Conservation (phyloP, 2,113 vertebrate genomes). For the Melanerpes formicivorus region DNA sequence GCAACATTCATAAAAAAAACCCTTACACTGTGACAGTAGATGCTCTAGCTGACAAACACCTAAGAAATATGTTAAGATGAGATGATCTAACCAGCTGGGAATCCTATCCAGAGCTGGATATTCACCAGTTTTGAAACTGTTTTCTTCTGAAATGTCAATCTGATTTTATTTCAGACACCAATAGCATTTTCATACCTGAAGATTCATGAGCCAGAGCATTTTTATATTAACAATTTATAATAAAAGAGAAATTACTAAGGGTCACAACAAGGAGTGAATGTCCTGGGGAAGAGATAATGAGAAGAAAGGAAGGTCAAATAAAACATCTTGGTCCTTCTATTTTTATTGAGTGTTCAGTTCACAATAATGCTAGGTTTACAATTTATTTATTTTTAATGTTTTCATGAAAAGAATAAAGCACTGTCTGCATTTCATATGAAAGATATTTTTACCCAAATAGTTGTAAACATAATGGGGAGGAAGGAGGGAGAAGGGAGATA, state of each 20-base stretch:
- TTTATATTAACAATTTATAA: conserved; percentile 62
- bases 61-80: not conserved
- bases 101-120: not conserved
- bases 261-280: conserved; percentile 44
- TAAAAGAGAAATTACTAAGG: conserved; percentile 58
- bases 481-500: not conserved
- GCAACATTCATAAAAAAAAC: not conserved
- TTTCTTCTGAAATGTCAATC: conserved; percentile 37
- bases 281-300: conserved; percentile 36
- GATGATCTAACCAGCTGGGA: not conserved
- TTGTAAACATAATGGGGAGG: not conserved
- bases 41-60: not conserved
- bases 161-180: conserved; percentile 50
- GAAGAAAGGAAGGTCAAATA: conserved; percentile 45
- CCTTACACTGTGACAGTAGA: not conserved
- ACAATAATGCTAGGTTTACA: not conserved
- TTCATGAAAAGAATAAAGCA: not conserved
- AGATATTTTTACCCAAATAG: not conserved
- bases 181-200: conserved; percentile 13
- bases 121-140: conserved; percentile 4
- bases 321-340: not conserved
- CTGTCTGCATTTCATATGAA: not conserved
- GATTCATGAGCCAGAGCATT: conserved; percentile 54
- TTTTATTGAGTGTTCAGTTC: not conserved
- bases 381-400: conserved; percentile 11